A percentile compares a stretch with the other conserved stretches of the same genome.
These are phyloP conservation scores for Microcaecilia unicolor DNA, from an alignment of 2,797 vertebrate genomes.

Conservation along the genomic window DNA sequence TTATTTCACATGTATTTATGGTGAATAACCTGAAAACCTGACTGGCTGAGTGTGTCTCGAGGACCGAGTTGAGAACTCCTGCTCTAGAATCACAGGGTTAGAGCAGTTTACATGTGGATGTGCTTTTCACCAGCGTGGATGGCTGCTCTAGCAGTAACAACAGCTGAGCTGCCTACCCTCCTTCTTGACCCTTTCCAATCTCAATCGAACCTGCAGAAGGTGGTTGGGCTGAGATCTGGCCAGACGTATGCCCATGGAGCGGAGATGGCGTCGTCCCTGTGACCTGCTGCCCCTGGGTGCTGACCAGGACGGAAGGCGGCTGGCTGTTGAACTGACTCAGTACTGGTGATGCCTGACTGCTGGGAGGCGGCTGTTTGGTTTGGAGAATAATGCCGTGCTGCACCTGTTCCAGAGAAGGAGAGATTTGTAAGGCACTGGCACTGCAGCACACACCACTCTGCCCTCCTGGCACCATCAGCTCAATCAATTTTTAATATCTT, in stretches of 20 bases:
- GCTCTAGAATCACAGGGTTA: neutral
- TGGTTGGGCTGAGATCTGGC: conserved; percentile 17
- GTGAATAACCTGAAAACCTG: no score
- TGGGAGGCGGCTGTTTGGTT: conserved; percentile 55
- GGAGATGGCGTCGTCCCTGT: conserved; percentile 31
- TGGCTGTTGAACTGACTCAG: conserved; percentile 31
- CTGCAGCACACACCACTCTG: no score
- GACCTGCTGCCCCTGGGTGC: conserved; percentile 60
- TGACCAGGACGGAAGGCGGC: conserved; percentile 58
- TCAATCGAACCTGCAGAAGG: conserved; percentile 15
- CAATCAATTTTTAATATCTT: no score
- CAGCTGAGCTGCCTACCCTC: conserved; percentile 38
- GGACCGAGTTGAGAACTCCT: no score
- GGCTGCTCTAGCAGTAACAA: conserved; percentile 58
- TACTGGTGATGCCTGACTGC: conserved; percentile 10
- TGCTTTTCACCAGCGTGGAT: conserved; percentile 62
- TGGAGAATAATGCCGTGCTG: conserved; percentile 78
- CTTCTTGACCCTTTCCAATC: neutral
- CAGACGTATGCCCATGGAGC: conserved; percentile 22
- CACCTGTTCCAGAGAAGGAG: conserved; percentile 46
- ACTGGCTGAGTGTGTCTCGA: no score
- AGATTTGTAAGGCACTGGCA: neutral
- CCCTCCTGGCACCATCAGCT: no score
- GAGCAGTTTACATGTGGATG: conserved; percentile 8
- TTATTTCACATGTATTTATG: no score